phyloP scores from a whole-genome alignment of 2,888 invertebrate genomes.

The Nineta flava region DNA sequence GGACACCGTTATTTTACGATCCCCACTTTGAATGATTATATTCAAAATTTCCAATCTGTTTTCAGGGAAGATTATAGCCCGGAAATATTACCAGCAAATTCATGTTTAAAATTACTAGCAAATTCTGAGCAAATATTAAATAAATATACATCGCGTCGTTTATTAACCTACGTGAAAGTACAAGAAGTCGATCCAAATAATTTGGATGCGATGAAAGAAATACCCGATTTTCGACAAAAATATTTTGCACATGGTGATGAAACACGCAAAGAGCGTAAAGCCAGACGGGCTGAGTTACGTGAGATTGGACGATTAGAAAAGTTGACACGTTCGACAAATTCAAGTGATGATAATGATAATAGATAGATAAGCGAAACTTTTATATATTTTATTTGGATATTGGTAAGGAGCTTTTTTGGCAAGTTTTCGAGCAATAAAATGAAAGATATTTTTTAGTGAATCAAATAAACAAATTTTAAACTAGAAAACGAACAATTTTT shows the following conservation, averaged over 20 bases:
- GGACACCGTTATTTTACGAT: neutral
- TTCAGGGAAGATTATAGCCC: slow-evolving; percentile 55
- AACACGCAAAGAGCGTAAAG: slow-evolving; percentile 42
- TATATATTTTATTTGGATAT: neutral
- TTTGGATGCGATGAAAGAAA: slow-evolving; percentile 20
- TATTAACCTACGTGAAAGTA: slow-evolving; percentile 74
- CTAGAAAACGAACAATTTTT: no score
- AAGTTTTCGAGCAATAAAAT: no score
- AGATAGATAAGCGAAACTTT: neutral
- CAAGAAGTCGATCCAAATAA: slow-evolving; percentile 29
- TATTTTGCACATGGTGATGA: slow-evolving; percentile 54
- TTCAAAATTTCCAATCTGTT: slow-evolving; percentile 8
- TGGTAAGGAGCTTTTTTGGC: neutral
- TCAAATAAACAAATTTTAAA: no score
- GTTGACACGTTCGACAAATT: slow-evolving; percentile 8
- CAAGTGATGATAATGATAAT: neutral
- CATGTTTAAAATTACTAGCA: slow-evolving; percentile 55
- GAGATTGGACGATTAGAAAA: slow-evolving; percentile 25
- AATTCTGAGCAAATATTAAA: slow-evolving; percentile 85
- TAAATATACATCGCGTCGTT: slow-evolving; percentile 59
- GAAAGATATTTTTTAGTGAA: no score
- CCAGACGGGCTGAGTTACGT: slow-evolving; percentile 29
- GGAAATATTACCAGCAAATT: slow-evolving; percentile 62
- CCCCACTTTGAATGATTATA: neutral
- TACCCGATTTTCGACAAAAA: slow-evolving; percentile 42